Conservation (phyloP, 37 sponge, comb jelly and placozoan species). For the Oopsacas minuta region DNA sequence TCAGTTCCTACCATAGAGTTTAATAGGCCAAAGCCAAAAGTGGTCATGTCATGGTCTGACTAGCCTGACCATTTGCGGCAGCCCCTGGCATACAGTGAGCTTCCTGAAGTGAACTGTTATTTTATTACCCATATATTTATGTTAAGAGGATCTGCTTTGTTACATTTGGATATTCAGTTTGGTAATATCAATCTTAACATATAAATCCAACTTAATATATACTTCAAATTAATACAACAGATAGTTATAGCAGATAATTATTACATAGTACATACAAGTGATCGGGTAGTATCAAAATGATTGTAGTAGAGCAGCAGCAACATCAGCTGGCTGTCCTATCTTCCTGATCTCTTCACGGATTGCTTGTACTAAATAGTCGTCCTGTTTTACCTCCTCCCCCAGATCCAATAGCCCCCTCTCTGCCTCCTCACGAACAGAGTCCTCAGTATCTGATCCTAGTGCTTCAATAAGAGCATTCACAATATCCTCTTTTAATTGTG, state of each 20-base stretch:
- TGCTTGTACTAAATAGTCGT: background rate
- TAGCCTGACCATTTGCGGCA: too few species aligned
- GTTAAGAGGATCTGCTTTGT: too few species aligned
- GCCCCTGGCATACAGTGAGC: too few species aligned
- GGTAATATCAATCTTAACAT: background rate
- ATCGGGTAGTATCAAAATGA: constrained; percentile 3
- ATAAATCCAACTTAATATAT: background rate
- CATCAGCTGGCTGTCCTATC: background rate
- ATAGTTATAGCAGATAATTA: background rate
- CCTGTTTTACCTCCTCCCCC: background rate
- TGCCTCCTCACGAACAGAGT: background rate
- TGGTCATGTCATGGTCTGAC: too few species aligned
- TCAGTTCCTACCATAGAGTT: too few species aligned
- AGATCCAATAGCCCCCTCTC: background rate
- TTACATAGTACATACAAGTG: background rate
- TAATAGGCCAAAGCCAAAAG: too few species aligned
- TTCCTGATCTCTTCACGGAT: background rate
- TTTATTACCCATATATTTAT: too few species aligned
- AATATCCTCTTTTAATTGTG: background rate
- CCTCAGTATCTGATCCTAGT: background rate
- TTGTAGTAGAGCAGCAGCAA: background rate
- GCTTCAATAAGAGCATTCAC: background rate
- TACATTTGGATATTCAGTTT: background rate
- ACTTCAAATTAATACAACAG: background rate
- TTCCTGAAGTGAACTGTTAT: too few species aligned